phyloP scores from a whole-genome alignment of 2,797 vertebrate species.

The Gymnothorax reevesii region DNA sequence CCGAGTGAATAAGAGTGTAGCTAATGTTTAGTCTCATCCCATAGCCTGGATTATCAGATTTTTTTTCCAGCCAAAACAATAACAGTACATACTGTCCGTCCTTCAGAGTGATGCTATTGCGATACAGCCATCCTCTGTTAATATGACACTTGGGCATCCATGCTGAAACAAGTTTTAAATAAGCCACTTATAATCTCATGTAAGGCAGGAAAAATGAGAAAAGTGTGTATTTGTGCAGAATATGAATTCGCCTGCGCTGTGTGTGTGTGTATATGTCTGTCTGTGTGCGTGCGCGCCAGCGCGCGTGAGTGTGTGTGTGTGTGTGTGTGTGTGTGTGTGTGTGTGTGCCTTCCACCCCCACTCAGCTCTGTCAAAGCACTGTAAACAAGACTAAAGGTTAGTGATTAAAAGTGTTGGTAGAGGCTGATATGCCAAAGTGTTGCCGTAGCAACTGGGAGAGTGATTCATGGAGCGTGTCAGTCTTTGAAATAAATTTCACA shows the following conservation, averaged over 20 bases:
- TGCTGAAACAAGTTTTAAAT: not conserved
- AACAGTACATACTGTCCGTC: not conserved
- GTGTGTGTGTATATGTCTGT: not conserved
- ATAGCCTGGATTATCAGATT: not conserved
- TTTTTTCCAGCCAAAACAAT: not conserved
- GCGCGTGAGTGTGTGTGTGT: not conserved
- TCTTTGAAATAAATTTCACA: conserved; percentile 72
- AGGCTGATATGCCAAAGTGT: conserved; percentile 64
- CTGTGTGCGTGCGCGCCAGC: not conserved
- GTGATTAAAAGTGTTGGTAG: conserved; percentile 66
- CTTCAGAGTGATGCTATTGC: not conserved
- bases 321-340: not conserved
- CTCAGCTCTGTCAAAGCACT: conserved; percentile 48
- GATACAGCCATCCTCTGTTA: not conserved
- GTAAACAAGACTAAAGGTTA: conserved; percentile 63
- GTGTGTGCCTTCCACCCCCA: not conserved
- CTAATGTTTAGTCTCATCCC: not conserved
- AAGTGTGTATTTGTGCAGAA: not conserved
- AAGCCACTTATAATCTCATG: not conserved
- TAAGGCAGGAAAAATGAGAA: not conserved
- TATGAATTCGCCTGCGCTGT: not conserved
- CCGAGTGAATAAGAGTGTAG: not conserved
- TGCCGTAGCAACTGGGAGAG: conserved; percentile 69
- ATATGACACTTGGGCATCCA: not conserved
- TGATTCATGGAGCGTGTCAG: conserved; percentile 67